Base-by-base conservation (phyloP, 2,888 invertebrate species). In the Sarcophaga caerulescens region DNA sequence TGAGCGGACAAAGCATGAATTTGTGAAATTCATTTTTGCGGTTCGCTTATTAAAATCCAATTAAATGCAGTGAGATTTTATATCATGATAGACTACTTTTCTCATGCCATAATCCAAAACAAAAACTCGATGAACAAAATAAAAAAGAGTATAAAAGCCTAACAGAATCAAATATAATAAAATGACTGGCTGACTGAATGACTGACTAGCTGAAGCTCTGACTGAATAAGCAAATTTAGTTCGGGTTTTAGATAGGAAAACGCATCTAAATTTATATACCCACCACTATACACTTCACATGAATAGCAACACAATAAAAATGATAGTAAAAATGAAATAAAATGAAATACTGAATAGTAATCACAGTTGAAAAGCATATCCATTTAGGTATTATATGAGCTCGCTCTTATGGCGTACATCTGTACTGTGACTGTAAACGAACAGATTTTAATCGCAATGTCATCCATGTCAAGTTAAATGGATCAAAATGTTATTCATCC, bases 391-490 rank as follows among this genome's bases (percentile, higher is more conserved):
- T 35, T 10, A 35, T 35, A 35, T 10, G 35, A 35, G 2, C 8
- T 35, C 10, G 35, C 8, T 35, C 1, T 35, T 8, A 8, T 35
- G 35, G 35, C 35, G 8, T 35, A 35, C 35, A 6, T 35, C 35
- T 70, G 77, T n/a, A n/a, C n/a, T n/a, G n/a, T n/a, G n/a, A n/a
- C n/a, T n/a, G 57, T 74, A n/a, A 74, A 47, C 59, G 4, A 1
- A 52, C 14, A 52, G 84, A 81, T 84, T 78, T 80, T 81, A 74
- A 79, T 83, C 85, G 45, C 85, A 86, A 86, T 84, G 85, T 86
- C 83, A n/a, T n/a, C n/a, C n/a, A 84, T 86, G 83, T 86, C 85
- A 86, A 86, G 85, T 86, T 86, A 86, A 86, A 86, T 86, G 77
- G 83, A 86, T 86, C 83, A 86, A 86, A 80, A 77, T 84, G 74